Evolutionary conservation across 1,140 invertebrate species (phyloP), one percentile per base, ranked within the genome.

Genomic region (Andrena cerasifolii): DNA sequence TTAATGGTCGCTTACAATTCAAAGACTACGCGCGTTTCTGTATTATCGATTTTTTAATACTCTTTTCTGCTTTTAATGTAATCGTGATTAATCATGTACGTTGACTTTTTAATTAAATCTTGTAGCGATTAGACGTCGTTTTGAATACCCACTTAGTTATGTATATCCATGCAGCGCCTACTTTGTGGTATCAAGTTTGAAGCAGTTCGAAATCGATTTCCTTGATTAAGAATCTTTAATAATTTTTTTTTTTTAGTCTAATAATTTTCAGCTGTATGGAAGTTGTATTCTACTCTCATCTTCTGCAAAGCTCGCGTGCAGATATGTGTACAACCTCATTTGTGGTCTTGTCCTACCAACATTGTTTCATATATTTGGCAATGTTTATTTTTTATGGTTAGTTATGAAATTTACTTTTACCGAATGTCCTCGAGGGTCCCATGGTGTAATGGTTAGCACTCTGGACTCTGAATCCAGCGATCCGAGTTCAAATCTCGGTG

Each of bases 391-490:
- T 36, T 26, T 31, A 61, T 10, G 4, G 4, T 12, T 14, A 0
- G 0, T 33, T n/a, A 74, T 83, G n/a, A 79, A 8, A 26, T 51
- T 24, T 56, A 6, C 56, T 10, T 49, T 53, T 66, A 56, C 0
- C 0, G 28, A 7, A 18, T 2, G 63, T 28, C 47, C 47, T 54
- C 16, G 51, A 77, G 67, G 96, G 95, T 96, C 94, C 95, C 94
- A 96, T 96, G 96, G 96, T 97, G 96, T 96, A 96, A 96, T 96
- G 96, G 96, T 96, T 96, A 97, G 96, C 96, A 96, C 96, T 96
- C 95, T 96, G 96, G 96, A 96, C 96, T 96, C 95, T 97, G 96
- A 96, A 96, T 96, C 96, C 96, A 96, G 96, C 95, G 96, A 96
- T 96, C 95, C 95, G 95, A 96, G 95, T 96, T 96, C 95, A 95